These are phyloP conservation scores for Caenorhabditis afra DNA, from an alignment of 2,888 invertebrate species.

Conservation along the genomic window DNA sequence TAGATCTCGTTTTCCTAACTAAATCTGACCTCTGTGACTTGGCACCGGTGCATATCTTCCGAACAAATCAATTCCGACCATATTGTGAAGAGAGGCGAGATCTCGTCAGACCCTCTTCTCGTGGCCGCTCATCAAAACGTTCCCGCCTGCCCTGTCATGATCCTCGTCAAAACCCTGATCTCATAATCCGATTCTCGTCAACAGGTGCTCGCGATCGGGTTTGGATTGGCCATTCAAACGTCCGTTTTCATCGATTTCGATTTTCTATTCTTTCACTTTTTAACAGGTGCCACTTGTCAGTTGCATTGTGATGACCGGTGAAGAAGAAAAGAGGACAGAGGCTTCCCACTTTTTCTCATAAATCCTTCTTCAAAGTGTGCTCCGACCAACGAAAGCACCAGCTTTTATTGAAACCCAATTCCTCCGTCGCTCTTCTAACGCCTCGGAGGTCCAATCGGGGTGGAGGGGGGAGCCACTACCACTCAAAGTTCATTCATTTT, in stretches of 20 bases:
- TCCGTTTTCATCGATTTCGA: no score
- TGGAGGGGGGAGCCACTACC: background rate
- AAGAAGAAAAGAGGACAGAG: constrained; percentile 11
- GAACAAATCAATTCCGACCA: constrained; percentile 23
- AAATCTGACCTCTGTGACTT: background rate
- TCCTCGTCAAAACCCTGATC: no score
- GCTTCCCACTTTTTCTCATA: constrained; percentile 45
- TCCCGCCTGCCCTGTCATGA: constrained; percentile 14
- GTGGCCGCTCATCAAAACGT: constrained; percentile 14
- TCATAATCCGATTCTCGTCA: constrained; percentile 45
- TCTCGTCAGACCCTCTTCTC: background rate
- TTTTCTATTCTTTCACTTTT: no score
- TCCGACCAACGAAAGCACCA: constrained; percentile 8
- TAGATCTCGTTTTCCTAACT: no score
- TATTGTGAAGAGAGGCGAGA: background rate
- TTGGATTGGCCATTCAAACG: no score
- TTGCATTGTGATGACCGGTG: background rate
- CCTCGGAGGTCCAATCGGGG: constrained; percentile 1
- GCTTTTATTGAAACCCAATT: constrained; percentile 25
- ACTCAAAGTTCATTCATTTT: constrained; percentile 7
- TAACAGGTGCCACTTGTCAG: constrained; percentile 45
- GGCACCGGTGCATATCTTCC: constrained; percentile 45
- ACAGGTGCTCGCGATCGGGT: constrained; percentile 43
- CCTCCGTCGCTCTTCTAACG: no score
- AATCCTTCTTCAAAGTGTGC: constrained; percentile 7